phyloP scores from a whole-genome alignment of 2,113 vertebrate species.

The Vulpes ferrilata region DNA sequence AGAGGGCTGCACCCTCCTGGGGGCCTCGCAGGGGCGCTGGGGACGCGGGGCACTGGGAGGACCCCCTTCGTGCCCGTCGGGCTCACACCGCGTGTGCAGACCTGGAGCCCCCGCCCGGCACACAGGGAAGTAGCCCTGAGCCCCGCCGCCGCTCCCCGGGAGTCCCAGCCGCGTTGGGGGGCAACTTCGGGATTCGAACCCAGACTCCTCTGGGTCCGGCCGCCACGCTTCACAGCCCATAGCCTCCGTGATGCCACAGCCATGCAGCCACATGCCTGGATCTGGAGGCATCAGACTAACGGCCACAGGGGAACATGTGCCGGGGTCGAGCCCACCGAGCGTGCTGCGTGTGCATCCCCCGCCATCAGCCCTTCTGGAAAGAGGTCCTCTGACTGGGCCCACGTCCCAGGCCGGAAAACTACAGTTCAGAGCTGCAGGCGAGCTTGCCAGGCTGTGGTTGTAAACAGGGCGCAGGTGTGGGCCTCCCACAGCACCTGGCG shows the following conservation, averaged over 20 bases:
- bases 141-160: fast-evolving
- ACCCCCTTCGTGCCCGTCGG: too few species aligned
- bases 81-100: too few species aligned
- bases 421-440: fast-evolving
- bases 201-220: fast-evolving
- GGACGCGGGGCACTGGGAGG: background rate
- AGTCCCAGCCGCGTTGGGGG: too few species aligned
- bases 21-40: fast-evolving
- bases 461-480: fast-evolving
- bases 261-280: fast-evolving
- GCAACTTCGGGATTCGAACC: background rate
- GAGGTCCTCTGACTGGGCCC: fast-evolving
- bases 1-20: fast-evolving
- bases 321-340: fast-evolving
- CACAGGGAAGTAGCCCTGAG: fast-evolving
- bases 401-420: fast-evolving
- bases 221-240: fast-evolving
- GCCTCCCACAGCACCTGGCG: fast-evolving
- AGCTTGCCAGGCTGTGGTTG: fast-evolving
- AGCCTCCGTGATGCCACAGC: fast-evolving
- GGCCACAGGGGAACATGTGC: fast-evolving
- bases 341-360: fast-evolving
- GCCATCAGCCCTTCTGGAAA: fast-evolving
- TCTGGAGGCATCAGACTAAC: fast-evolving
- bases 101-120: fast-evolving